phyloP scores from a whole-genome alignment of 2,888 invertebrate species.

The Dysmachus trigonus region DNA sequence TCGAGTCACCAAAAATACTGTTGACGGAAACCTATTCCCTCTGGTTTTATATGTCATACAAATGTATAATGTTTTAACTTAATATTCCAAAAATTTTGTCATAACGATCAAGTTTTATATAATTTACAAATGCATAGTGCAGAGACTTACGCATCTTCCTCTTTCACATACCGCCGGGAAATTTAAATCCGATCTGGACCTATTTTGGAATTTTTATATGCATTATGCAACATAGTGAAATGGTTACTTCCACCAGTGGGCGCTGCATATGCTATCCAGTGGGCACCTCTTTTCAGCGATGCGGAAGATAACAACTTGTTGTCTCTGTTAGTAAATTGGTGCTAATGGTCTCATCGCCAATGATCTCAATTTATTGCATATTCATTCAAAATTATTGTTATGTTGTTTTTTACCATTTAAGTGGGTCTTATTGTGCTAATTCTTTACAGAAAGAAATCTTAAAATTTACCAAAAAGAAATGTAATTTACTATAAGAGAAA shows the following conservation, averaged over 20 bases:
- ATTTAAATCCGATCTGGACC: background rate
- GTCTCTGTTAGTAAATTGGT: background rate
- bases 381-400: background rate
- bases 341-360: background rate
- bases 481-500: background rate
- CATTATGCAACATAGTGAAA: background rate
- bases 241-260: background rate
- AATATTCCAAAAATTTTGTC: constrained; percentile 33
- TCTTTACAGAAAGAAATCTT: background rate
- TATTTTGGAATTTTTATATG: constrained; percentile 8
- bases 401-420: background rate
- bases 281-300: background rate
- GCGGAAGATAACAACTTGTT: background rate
- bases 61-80: background rate
- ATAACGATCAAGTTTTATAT: constrained; percentile 5
- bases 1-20: constrained; percentile 19
- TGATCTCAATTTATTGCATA: background rate
- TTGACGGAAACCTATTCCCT: background rate
- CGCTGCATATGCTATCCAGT: background rate
- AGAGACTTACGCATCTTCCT: background rate
- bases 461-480: background rate
- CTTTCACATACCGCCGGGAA: background rate
- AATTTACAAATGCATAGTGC: background rate
- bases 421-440: background rate
- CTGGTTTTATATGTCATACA: constrained; percentile 15